A percentile compares a stretch with the other conserved stretches of the same genome.
phyloP scores from a whole-genome alignment of 2,888 invertebrate species.

The Xanthorhoe spadicearia region DNA sequence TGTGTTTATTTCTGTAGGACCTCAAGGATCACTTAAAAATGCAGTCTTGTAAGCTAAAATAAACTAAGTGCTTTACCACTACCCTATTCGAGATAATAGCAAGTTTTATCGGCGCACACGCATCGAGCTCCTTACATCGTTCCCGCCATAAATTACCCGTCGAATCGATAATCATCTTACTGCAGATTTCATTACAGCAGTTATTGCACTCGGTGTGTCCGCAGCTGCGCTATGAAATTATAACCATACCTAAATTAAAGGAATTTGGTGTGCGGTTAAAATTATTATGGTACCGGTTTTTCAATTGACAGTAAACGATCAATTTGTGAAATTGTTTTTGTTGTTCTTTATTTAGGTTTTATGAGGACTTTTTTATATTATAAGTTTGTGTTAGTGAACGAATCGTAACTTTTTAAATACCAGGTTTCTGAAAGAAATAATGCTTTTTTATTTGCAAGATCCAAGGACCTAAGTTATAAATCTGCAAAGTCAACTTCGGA shows the following conservation, averaged over 20 bases:
- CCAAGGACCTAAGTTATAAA: too few relatives aligned
- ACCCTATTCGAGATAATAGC: conserved; percentile 63
- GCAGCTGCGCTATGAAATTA: conserved; percentile 30
- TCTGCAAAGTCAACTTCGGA: too few relatives aligned
- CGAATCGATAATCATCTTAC: conserved; percentile 75
- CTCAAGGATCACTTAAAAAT: too few relatives aligned
- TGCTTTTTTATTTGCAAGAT: too few relatives aligned
- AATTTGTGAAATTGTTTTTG: conserved; percentile 10
- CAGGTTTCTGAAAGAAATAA: too few relatives aligned
- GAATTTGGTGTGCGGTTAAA: conserved; percentile 20
- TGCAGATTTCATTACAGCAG: conserved; percentile 66
- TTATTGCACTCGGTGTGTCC: conserved; percentile 39
- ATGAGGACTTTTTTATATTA: too few relatives aligned
- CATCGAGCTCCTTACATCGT: conserved; percentile 62
- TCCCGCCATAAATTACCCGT: conserved; percentile 70
- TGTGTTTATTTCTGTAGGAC: too few relatives aligned
- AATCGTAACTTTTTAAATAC: too few relatives aligned
- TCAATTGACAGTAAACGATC: conserved; percentile 17
- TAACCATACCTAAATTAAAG: conserved; percentile 16
- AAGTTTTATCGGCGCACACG: conserved; percentile 70
- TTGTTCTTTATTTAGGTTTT: background rate
- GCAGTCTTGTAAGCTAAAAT: too few relatives aligned
- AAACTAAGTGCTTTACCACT: background rate
- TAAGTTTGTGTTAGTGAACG: too few relatives aligned
- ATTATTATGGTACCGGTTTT: conserved; percentile 10